These are phyloP conservation scores for Euleptes europaea DNA, from an alignment of 2,113 vertebrate genomes.

Conservation along the genomic window DNA sequence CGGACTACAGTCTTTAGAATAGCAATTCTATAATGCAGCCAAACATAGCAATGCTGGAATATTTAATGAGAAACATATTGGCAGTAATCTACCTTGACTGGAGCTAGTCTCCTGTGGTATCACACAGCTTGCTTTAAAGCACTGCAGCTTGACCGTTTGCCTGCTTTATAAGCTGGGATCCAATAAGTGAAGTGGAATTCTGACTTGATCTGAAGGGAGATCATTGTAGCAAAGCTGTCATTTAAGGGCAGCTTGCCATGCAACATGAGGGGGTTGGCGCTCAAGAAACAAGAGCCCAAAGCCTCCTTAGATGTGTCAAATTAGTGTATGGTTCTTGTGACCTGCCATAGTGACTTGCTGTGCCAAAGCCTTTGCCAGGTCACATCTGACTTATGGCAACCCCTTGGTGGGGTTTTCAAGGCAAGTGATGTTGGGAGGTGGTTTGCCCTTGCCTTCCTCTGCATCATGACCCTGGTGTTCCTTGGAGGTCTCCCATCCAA, in stretches of 20 bases:
- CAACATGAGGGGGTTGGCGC: background rate
- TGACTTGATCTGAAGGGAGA: no score
- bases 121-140: background rate
- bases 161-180: background rate
- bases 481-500: no score
- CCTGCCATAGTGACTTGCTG: background rate
- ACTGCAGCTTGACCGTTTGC: background rate
- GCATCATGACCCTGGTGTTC: no score
- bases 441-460: no score
- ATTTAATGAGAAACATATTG: no score
- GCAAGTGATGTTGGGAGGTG: no score
- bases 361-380: background rate
- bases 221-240: no score
- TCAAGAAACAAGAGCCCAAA: background rate
- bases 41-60: no score
- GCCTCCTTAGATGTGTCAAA: background rate
- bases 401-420: no score
- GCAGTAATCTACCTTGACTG: background rate
- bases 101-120: background rate
- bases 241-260: background rate
- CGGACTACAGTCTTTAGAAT: background rate
- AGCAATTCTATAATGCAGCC: no score
- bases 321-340: background rate
- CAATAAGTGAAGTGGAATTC: background rate
- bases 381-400: no score